phyloP scores from a whole-genome alignment of 2,888 invertebrate species.

The Cheilosia vulpina region DNA sequence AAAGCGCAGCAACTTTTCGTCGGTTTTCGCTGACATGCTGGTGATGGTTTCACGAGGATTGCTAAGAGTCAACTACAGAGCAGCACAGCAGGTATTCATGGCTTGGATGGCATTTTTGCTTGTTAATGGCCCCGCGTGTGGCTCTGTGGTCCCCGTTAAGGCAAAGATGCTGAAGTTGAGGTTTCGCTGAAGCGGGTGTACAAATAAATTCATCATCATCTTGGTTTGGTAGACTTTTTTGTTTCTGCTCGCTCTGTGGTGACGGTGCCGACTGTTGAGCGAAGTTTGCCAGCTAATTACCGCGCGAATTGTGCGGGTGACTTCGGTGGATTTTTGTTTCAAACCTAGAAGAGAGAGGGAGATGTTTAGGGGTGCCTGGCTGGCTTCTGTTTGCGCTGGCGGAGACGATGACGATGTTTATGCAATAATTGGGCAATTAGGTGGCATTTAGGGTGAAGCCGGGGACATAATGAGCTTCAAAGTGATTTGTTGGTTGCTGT shows the following conservation, averaged over 20 bases:
- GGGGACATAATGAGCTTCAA: constrained; percentile 66
- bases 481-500: constrained; percentile 59
- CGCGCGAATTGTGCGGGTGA: constrained; percentile 65
- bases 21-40: constrained; percentile 64
- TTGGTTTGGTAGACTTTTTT: constrained; percentile 47
- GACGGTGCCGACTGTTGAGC: constrained; percentile 27
- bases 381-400: constrained; percentile 32
- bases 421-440: constrained; percentile 74
- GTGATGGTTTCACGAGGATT: constrained; percentile 61
- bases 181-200: constrained; percentile 28
- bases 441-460: constrained; percentile 68
- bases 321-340: constrained; percentile 15
- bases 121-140: constrained; percentile 54
- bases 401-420: constrained; percentile 50
- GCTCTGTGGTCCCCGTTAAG: constrained; percentile 35
- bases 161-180: constrained; percentile 46
- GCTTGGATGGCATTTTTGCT: constrained; percentile 40
- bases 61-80: constrained; percentile 32
- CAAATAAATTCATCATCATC: constrained; percentile 72
- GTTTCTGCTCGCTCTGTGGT: constrained; percentile 12
- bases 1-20: constrained; percentile 37
- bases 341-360: constrained; percentile 8
- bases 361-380: constrained; percentile 34
- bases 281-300: constrained; percentile 66
- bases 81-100: constrained; percentile 35